Conservation (phyloP, 30 jellyfish, hydroid and myxozoan genomes). For the Aurelia aurita complex sp. Pacific region DNA sequence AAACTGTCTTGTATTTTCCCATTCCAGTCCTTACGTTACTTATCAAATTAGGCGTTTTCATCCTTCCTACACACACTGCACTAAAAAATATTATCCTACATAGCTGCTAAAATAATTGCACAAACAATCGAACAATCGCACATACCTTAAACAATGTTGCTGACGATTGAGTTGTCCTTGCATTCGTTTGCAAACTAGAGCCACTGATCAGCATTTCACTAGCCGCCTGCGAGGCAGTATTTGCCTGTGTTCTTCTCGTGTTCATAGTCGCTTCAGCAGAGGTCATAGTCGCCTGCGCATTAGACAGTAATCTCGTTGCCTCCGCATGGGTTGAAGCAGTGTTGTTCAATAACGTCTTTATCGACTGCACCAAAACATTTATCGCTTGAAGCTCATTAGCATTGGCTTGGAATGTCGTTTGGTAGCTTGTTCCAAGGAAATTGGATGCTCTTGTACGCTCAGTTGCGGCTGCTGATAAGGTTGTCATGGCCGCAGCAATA, state of each 20-base stretch:
- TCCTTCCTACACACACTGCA: too few relatives aligned
- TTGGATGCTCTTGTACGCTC: slow-evolving; percentile 77
- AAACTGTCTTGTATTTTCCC: too few relatives aligned
- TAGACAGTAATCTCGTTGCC: slow-evolving; percentile 51
- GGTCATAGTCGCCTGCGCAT: slow-evolving; percentile 78
- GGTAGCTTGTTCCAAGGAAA: slow-evolving; percentile 59
- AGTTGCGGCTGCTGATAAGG: slow-evolving; percentile 63
- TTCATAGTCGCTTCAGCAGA: slow-evolving; percentile 74
- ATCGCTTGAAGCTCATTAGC: slow-evolving; percentile 74
- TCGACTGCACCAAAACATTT: slow-evolving; percentile 64
- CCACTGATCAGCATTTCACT: slow-evolving; percentile 88
- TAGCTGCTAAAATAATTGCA: neutral
- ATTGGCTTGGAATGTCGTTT: slow-evolving; percentile 82
- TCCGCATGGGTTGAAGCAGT: slow-evolving; percentile 68
- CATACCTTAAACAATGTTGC: slow-evolving; percentile 85
- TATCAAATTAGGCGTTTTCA: too few relatives aligned
- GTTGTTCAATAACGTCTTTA: slow-evolving; percentile 40
- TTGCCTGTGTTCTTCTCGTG: slow-evolving; percentile 59
- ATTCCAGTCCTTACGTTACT: too few relatives aligned
- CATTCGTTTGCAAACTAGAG: slow-evolving; percentile 67
- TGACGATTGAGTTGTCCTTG: slow-evolving; percentile 40
- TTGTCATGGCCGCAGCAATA: slow-evolving; percentile 75
- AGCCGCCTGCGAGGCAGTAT: slow-evolving; percentile 75
- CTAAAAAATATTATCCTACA: too few relatives aligned
- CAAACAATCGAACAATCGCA: neutral